Evolutionary conservation across 2,888 invertebrate genomes (phyloP), one percentile per base, ranked within the genome.

Genomic region (Laothoe populi): DNA sequence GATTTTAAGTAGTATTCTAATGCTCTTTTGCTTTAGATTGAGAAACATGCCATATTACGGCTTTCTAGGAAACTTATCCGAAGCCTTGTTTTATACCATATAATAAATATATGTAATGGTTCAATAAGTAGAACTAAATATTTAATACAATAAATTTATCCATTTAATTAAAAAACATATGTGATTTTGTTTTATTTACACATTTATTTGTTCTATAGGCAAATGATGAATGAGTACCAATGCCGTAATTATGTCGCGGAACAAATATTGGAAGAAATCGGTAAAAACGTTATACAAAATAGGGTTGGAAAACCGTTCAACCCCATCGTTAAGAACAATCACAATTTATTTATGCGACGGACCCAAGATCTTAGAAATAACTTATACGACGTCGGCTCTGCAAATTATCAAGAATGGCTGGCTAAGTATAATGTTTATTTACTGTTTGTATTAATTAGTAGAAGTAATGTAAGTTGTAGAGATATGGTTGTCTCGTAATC

Each of bases 171-270:
- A 2, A 26, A 26, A 26, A 31, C 1, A 4, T 31, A 31, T 4
- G 2, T 31, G 7, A 4, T 5, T 8, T 45, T 38, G 8, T 38
- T 13, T 35, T 38, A 2, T 11, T 59, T 66, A 42, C 46, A 57
- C 48, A 24, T 62, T 58, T 57, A 65, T 66, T 49, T 40, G 61
- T 26, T 19, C 75, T 80, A 2, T 73, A 96, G 96, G 74, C 94
- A 94, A 82, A 95, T 95, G 94, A 96, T 96, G 95, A 96, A 96
- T 76, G 96, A 96, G 78, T 96, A 96, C 79, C 88, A 96, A 57
- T 96, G 96, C 71, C 94, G 96, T 40, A 96, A 95, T 76, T 96
- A 95, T 78, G 82, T 96, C 44, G 96, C 96, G 0, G 95, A 96
- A 72, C 95, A 96, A 86, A 96, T 96, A 67, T 83, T 96, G 45